Evolutionary conservation across 92 coral and sea anemone genomes (phyloP), one percentile per base, ranked within the genome.

Genomic region (Parazoanthus darwini): DNA sequence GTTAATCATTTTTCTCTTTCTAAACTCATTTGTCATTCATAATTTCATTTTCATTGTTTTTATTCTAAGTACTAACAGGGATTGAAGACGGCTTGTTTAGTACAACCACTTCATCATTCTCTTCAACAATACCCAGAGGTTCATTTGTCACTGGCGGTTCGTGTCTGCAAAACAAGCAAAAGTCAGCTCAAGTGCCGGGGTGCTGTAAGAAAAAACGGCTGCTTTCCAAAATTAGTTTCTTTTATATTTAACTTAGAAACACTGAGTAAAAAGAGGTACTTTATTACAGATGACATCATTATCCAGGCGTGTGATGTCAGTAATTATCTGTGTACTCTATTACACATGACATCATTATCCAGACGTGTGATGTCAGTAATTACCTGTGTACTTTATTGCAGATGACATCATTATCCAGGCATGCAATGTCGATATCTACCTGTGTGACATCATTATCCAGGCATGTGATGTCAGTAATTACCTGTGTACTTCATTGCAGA

Each of bases 21-120:
- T 13, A 8, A 74, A 38, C 15, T 74, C 23, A 9, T 7, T 71
- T 36, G 15, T 29, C 3, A 71, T 71, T 71, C 36, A 6, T 29
- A 68, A 1, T 72, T 26, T 16, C 65, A 20, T 78, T 39, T 26
- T 43, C 8, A 14, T 0, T 9, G 2, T 26, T 54, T 1, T n/a
- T 58, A 46, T 8, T 46, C 16, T 33, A 0, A 58, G 15, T 54
- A 68, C 99, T 91, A 90, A 97, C 99, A 44, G 99, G 98, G 8
- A 97, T 94, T 36, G 99, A 97, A 48, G 98, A 95, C 23, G 99
- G 98, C 86, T 97, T 97, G 84, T 97, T 95, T 14, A 97, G 91
- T 22, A 97, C 96, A 63, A 97, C 98, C 20, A 95, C 68, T 38
- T 95, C 97, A 44, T 97, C 95, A 77, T 93, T 96, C 77, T 91